Base-by-base conservation (phyloP, 1,140 invertebrate species). In the Drosophila bipectinata region DNA sequence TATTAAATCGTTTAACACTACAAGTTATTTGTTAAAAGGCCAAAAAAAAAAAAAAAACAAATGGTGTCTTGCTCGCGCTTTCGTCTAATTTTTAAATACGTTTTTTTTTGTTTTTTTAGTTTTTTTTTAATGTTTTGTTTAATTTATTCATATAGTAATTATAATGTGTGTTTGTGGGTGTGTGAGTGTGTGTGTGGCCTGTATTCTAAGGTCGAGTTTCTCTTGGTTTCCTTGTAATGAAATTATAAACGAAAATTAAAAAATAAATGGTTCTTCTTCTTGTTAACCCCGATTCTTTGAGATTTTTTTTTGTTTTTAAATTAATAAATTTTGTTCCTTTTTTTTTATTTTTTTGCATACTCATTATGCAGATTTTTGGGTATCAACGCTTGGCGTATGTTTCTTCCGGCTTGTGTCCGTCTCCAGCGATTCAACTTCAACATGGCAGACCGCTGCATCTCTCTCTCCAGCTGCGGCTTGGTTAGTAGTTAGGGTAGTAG, bases 1-100 rank as follows among this genome's bases (percentile, higher is more conserved):
- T 56, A 74, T 63, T 64, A 75, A 75, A 52, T 75, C 21, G 12
- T 75, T 64, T 53, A 66, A 58, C 53, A 75, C 72, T 75, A 75
- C 72, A 75, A 57, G 54, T 74, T 54, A 66, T 57, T 52, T 64
- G 30, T 74, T 74, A 74, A 64, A 74, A 63, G 71, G 58, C 69
- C 4, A 44, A 55, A 18, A 18, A 15, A 44, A 55, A 18, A 18
- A 15, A 15, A 15, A 18, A 72, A 62, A 62, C 59, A 49, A 62
- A 62, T 53, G 53, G 18, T 41, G 73, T 47, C 15, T 18, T 45
- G 15, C 44, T 47, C 7, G 9, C 6, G 14, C 24, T 24, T 54
- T 37, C 39, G 37, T 26, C 56, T 71, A 56, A 69, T 56, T 56
- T 26, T 69, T 26, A 49, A 49, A 39, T 41, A 49, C 15, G 9